These are phyloP conservation scores for Tetragonula clypearis DNA, from an alignment of 1,140 invertebrate species.

Conservation along the genomic window DNA sequence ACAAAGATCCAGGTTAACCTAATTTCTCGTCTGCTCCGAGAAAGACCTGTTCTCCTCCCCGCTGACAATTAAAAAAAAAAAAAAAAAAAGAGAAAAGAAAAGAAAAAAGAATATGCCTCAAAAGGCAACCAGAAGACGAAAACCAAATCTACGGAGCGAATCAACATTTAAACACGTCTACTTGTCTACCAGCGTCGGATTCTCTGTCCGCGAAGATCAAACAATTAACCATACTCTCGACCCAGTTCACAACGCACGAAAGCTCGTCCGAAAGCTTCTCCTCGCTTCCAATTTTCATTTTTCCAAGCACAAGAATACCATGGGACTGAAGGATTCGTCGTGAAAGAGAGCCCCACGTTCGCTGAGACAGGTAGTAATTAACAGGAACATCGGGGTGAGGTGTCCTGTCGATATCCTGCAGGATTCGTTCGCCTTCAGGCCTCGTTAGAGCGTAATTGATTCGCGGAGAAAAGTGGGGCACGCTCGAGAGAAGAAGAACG, in stretches of 20 bases:
- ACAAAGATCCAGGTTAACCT: not conserved
- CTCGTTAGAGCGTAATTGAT: constrained; percentile 16
- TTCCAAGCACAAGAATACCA: not conserved
- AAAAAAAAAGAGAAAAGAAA: too few species aligned
- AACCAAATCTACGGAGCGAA: too few species aligned
- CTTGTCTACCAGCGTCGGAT: not conserved
- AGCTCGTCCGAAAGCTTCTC: not conserved
- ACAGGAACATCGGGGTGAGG: not conserved
- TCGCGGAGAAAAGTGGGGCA: not conserved
- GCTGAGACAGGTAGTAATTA: constrained; percentile 15
- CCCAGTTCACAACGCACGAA: not conserved
- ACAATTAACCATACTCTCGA: constrained; percentile 20
- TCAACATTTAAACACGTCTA: not conserved
- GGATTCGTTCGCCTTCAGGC: not conserved
- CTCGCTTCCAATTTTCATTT: constrained; percentile 15
- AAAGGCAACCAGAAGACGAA: not conserved
- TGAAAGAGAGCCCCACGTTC: not conserved
- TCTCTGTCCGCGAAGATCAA: not conserved
- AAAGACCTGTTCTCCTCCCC: not conserved
- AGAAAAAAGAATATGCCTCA: too few species aligned
- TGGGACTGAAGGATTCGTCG: not conserved
- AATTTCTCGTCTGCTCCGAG: not conserved
- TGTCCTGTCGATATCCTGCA: constrained; percentile 4
- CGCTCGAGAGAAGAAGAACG: not conserved
- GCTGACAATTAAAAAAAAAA: too few species aligned